A percentile compares a stretch with the other conserved stretches of the same genome.
phyloP scores from a whole-genome alignment of 2,888 invertebrate genomes.

The Taphrorychus bicolor region DNA sequence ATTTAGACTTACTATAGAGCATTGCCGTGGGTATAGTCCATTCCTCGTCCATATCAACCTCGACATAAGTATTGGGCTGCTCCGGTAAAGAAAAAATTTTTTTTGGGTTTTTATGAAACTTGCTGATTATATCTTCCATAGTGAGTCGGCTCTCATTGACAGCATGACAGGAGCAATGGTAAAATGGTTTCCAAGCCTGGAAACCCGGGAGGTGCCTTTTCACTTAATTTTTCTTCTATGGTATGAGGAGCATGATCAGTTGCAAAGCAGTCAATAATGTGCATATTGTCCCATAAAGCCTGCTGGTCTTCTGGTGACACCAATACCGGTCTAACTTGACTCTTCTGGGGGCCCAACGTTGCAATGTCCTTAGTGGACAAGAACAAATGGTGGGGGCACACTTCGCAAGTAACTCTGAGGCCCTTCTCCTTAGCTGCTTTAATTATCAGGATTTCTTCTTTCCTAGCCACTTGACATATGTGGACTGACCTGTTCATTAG shows the following conservation, averaged over 20 bases:
- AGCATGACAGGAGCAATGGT: slow-evolving; percentile 94
- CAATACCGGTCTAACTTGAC: slow-evolving; percentile 76
- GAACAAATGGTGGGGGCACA: slow-evolving; percentile 98
- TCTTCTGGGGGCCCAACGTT: slow-evolving; percentile 68
- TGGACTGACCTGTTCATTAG: slow-evolving; percentile 89
- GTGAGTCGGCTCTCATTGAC: slow-evolving; percentile 88
- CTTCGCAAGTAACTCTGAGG: slow-evolving; percentile 95
- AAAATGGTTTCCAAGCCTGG: slow-evolving; percentile 96
- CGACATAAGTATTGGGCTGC: slow-evolving; percentile 95
- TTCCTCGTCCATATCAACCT: slow-evolving; percentile 92
- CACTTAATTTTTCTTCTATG: slow-evolving; percentile 83
- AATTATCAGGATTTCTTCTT: slow-evolving; percentile 92
- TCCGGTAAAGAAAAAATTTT: slow-evolving; percentile 96
- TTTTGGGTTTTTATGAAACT: slow-evolving; percentile 92
- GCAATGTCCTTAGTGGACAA: slow-evolving; percentile 81
- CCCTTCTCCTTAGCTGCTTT: slow-evolving; percentile 90
- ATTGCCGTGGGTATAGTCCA: slow-evolving; percentile 87
- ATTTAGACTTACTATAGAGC: slow-evolving; percentile 88
- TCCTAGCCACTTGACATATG: slow-evolving; percentile 95
- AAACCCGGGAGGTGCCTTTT: slow-evolving; percentile 90
- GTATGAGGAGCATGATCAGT: slow-evolving; percentile 99
- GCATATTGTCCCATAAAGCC: slow-evolving; percentile 97
- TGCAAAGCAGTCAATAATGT: slow-evolving; percentile 94
- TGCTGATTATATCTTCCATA: slow-evolving; percentile 88
- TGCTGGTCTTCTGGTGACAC: slow-evolving; percentile 90